A percentile compares a stretch with the other conserved stretches of the same genome.
phyloP scores from a whole-genome alignment of 2,797 vertebrate species.

The Schizothorax lantsangensis region DNA sequence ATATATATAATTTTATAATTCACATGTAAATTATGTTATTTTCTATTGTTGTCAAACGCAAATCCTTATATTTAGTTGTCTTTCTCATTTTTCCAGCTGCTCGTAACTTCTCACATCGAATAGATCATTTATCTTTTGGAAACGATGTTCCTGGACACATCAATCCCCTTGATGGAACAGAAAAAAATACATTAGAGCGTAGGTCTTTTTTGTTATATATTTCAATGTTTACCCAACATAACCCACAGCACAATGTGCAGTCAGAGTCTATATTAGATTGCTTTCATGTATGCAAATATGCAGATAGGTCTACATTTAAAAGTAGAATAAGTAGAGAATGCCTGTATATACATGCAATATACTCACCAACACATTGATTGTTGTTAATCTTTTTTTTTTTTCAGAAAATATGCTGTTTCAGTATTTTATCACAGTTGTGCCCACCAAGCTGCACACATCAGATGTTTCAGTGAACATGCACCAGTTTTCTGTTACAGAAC shows the following conservation, averaged over 20 bases:
- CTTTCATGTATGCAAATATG: neutral
- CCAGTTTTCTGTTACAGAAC: slow-evolving; percentile 80
- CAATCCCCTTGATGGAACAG: slow-evolving; percentile 92
- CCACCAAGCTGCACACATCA: slow-evolving; percentile 93
- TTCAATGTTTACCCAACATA: neutral
- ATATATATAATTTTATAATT: neutral
- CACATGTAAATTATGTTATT: neutral
- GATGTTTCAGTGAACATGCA: slow-evolving; percentile 82
- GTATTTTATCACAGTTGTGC: slow-evolving; percentile 97
- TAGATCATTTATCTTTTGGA: slow-evolving; percentile 95
- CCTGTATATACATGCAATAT: neutral
- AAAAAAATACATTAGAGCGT: slow-evolving; percentile 91
- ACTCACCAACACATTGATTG: neutral
- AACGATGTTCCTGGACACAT: slow-evolving; percentile 91
- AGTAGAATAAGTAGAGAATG: neutral
- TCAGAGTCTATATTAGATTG: neutral
- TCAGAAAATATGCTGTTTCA: slow-evolving; percentile 97
- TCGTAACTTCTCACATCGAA: slow-evolving; percentile 96
- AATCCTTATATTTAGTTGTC: neutral
- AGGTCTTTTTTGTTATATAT: slow-evolving; percentile 60
- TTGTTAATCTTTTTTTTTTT: neutral
- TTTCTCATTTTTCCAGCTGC: slow-evolving; percentile 69
- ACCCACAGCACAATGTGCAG: neutral
- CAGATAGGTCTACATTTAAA: neutral
- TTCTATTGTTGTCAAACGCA: neutral